phyloP scores from a whole-genome alignment of 2,888 invertebrate genomes.

The Drosophila conformis region DNA sequence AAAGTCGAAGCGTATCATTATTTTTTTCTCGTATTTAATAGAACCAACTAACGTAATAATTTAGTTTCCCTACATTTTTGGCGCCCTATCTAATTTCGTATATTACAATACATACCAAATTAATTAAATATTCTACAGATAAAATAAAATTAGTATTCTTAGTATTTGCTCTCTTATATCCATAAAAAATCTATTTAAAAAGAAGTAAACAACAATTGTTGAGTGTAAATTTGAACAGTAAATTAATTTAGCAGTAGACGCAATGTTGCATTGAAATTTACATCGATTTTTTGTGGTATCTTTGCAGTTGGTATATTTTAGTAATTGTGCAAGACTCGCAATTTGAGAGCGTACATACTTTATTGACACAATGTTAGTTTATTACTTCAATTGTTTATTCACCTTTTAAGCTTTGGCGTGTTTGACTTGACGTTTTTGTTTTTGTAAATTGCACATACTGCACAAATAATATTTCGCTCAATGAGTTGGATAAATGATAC shows the following conservation, averaged over 20 bases:
- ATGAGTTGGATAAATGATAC: slow-evolving; percentile 68
- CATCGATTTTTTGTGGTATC: neutral
- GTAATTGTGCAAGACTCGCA: slow-evolving; percentile 1
- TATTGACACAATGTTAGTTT: slow-evolving; percentile 20
- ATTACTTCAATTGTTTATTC: slow-evolving; percentile 7
- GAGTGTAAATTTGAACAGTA: neutral
- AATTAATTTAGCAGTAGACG: neutral
- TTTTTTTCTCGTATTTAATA: neutral
- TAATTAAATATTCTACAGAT: neutral
- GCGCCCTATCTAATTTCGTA: neutral
- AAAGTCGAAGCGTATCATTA: neutral
- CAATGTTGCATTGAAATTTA: neutral
- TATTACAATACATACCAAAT: neutral
- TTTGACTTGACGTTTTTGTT: slow-evolving; percentile 13
- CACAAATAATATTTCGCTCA: slow-evolving; percentile 34
- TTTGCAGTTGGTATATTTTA: slow-evolving; percentile 22
- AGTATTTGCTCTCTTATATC: neutral
- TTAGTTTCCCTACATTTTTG: neutral
- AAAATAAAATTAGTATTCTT: neutral
- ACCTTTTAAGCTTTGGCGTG: neutral
- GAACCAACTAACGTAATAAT: neutral
- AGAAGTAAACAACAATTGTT: neutral
- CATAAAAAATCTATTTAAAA: neutral
- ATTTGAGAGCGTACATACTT: slow-evolving; percentile 12
- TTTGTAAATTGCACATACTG: slow-evolving; percentile 44